Base-by-base conservation (phyloP, 2,797 vertebrate genomes). In the Harpagifer antarcticus region DNA sequence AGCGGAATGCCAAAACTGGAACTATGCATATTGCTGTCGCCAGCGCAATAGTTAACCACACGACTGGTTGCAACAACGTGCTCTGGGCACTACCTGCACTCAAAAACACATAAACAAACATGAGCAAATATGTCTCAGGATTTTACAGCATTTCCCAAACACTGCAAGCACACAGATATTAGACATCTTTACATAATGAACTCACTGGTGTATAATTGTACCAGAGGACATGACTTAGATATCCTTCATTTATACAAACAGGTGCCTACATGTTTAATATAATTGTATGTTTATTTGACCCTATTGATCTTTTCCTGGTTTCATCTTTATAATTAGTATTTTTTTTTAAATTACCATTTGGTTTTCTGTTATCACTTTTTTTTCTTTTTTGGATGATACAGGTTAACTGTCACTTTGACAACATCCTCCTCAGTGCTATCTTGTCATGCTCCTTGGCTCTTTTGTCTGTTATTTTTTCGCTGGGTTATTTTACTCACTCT, bases 41-140 rank as follows among this genome's bases (percentile, higher is more conserved):
- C 77, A 99, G 92, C 19, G 91, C 92, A n/a, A 99, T 98, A 83
- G 96, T 98, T 74, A 98, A 93, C 98, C 97, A 99, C 79, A 99
- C 97, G 0, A 96, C 91, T 0, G 97, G 98, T 85, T 98, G 97
- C 68, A 94, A 94, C 76, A 99, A 89, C 0, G 97, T 98, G 94
- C 96, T 97, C 91, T 97, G 96, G 0, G 96, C 96, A 0, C 96
- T 97, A 48, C 97, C 98, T 99, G 90, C 2, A 54, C 17, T 58
- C 70, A 79, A 54, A 87, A 67, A 84, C 43, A 83, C 8, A 70
- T 3, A 78, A 1, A 80, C 44, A 54, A 44, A 31, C 50, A 79
- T 45, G 47, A 59, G 55, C 15, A 79, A 53, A 64, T 40, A 15
- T 31, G 19, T 59, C 65, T 45, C 23, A 60, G 19, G 42, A 76